Percentiles rank a stretch among this genome's conserved stretches.
These are phyloP conservation scores for Schizothorax lantsangensis DNA, from an alignment of 2,797 vertebrate species.

Conservation along the genomic window DNA sequence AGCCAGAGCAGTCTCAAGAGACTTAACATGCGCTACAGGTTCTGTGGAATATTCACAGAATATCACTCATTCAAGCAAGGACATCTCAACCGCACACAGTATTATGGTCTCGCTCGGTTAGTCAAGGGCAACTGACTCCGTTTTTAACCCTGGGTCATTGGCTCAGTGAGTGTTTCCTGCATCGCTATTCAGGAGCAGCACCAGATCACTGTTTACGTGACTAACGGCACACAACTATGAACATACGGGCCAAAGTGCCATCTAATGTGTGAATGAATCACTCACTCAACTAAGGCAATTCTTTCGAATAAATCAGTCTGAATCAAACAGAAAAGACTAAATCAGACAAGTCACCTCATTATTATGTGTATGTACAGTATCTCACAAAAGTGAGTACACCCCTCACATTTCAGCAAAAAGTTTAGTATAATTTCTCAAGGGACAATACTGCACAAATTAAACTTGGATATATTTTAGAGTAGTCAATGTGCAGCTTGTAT, in stretches of 20 bases:
- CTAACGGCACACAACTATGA: not conserved
- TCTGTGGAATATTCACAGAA: not conserved
- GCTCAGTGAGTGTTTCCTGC: not conserved
- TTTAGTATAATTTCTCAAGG: no score
- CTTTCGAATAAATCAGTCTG: not conserved
- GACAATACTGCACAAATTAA: no score
- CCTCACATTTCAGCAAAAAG: no score
- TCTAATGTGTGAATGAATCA: not conserved
- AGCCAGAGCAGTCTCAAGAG: slow-evolving; percentile 4
- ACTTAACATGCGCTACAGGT: not conserved
- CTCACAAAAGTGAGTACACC: no score
- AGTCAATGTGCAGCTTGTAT: no score
- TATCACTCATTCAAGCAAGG: slow-evolving; percentile 20
- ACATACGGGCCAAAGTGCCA: not conserved
- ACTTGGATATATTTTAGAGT: no score
- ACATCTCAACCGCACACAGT: not conserved
- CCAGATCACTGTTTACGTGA: not conserved
- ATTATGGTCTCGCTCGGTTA: slow-evolving; percentile 1
- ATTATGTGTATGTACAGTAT: no score
- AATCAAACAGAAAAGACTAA: not conserved
- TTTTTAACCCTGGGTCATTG: slow-evolving; percentile 22
- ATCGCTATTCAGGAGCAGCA: slow-evolving; percentile 18
- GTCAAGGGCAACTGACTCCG: not conserved
- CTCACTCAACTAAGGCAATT: not conserved
- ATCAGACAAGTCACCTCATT: not conserved